A percentile compares a stretch with the other conserved stretches of the same genome.
phyloP scores from a whole-genome alignment of 2,797 vertebrate species.

The Hipposideros larvatus region DNA sequence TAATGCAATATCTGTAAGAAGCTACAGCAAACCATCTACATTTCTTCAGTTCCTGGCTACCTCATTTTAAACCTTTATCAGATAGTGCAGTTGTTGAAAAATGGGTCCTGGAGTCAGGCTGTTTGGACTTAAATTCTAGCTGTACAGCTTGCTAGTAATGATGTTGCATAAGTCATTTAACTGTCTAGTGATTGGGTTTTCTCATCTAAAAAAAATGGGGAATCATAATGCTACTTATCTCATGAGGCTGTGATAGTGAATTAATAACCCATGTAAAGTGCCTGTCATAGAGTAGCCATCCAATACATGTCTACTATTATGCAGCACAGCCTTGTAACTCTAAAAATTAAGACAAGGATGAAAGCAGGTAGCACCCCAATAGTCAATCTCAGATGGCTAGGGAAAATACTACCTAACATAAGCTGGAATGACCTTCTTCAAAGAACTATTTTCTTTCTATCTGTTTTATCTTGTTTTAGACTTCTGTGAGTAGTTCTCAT shows the following conservation, averaged over 20 bases:
- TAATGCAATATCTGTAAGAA: neutral
- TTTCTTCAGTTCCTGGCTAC: neutral
- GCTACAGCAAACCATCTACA: neutral
- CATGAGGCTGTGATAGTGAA: neutral
- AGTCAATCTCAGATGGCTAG: neutral
- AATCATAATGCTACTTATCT: neutral
- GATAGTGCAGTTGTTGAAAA: neutral
- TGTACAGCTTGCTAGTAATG: neutral
- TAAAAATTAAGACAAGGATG: constrained; percentile 36
- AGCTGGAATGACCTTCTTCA: neutral
- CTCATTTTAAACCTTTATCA: neutral
- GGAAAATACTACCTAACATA: neutral
- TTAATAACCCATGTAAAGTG: neutral
- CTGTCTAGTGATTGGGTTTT: neutral
- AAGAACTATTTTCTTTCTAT: neutral
- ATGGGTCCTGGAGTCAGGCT: neutral
- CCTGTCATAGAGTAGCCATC: neutral
- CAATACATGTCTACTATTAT: neutral
- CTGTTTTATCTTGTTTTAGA: neutral
- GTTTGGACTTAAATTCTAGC: neutral
- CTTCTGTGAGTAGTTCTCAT: neutral
- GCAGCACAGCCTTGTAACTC: neutral
- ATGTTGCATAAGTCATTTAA: neutral
- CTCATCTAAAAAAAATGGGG: neutral
- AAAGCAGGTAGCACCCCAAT: neutral